These are phyloP conservation scores for Gastrophysa polygoni DNA, from an alignment of 2,888 invertebrate genomes.

Conservation along the genomic window DNA sequence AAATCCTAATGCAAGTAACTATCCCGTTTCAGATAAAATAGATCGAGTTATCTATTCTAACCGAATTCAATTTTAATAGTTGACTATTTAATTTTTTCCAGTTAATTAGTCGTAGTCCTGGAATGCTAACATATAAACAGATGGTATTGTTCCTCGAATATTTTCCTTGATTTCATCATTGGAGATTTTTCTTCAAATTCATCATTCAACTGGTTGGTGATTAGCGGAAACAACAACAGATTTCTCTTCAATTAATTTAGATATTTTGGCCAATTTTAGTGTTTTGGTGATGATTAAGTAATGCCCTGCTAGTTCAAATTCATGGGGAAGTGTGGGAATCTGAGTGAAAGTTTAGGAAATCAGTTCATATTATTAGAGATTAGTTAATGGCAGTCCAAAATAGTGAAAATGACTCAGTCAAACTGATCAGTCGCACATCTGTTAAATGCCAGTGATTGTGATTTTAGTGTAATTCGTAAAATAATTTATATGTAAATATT, in stretches of 20 bases:
- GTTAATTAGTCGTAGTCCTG: background rate
- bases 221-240: too few species aligned
- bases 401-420: background rate
- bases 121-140: too few species aligned
- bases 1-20: too few species aligned
- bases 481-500: conserved; percentile 30
- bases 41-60: too few species aligned
- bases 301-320: background rate
- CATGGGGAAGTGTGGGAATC: background rate
- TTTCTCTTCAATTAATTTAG: too few species aligned
- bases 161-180: too few species aligned
- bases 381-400: background rate
- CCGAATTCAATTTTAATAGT: background rate
- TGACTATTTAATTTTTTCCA: background rate
- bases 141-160: too few species aligned
- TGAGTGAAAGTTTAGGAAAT: background rate
- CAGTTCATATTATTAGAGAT: background rate
- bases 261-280: background rate
- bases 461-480: conserved; percentile 29
- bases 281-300: background rate
- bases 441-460: conserved; percentile 26
- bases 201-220: too few species aligned
- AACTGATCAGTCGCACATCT: background rate
- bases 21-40: too few species aligned
- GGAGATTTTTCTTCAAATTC: too few species aligned